Conservation (phyloP, 2,113 vertebrate genomes). For the Poeciliopsis turrubarensis region DNA sequence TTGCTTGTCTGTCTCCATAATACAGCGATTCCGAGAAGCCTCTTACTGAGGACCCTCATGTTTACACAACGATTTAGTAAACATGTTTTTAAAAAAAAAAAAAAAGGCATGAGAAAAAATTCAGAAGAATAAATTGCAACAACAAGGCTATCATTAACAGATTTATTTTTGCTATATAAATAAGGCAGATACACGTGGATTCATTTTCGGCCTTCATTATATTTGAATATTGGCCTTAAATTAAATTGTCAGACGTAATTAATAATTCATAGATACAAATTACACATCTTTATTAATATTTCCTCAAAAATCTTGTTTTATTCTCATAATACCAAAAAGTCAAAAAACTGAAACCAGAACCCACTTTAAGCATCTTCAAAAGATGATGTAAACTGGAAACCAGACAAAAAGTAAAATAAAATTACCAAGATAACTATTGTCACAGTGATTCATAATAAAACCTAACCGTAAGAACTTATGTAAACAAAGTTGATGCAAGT, state of each 20-base stretch:
- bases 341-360: slow-evolving; percentile 44
- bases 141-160: slow-evolving; percentile 17
- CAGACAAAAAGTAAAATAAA: slow-evolving; percentile 7
- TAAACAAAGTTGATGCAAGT: slow-evolving; percentile 52
- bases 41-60: too few species aligned
- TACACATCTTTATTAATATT: slow-evolving; percentile 53
- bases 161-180: slow-evolving; percentile 70
- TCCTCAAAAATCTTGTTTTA: slow-evolving; percentile 44
- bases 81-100: too few species aligned
- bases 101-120: neutral
- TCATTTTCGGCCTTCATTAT: slow-evolving; percentile 25
- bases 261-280: slow-evolving; percentile 62
- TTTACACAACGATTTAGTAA: too few species aligned
- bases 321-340: slow-evolving; percentile 57
- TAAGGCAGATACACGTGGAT: slow-evolving; percentile 66
- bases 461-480: slow-evolving; percentile 28
- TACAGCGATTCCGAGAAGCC: too few species aligned
- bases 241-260: slow-evolving; percentile 43
- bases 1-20: too few species aligned
- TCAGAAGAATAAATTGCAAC: neutral
- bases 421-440: slow-evolving; percentile 3
- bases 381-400: slow-evolving; percentile 7
- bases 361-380: slow-evolving; percentile 36
- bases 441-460: slow-evolving; percentile 26
- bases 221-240: slow-evolving; percentile 66